Base-by-base conservation (phyloP, 2,888 invertebrate genomes). In the Boloria euphrosyne region DNA sequence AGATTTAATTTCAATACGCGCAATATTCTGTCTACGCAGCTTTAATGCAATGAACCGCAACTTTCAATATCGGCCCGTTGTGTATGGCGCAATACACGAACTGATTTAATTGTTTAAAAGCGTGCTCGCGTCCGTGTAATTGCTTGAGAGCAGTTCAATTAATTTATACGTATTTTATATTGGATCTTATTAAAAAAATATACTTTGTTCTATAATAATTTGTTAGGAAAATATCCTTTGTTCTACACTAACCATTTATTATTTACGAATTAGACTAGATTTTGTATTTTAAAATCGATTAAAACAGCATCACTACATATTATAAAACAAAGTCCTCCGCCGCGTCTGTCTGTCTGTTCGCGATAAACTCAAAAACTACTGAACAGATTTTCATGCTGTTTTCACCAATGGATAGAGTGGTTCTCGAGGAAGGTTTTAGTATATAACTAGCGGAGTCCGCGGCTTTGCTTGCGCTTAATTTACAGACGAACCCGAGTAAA, bases 41-140 rank as follows among this genome's bases (percentile, higher is more conserved):
- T 58, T 68, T 62, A 47, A 62, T 18, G 65, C 65, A 47, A 2
- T 58, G 62, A 60, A 65, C 65, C 69, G 54, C 66, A 65, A 54
- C 31, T 51, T 62, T 50, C 63, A 60, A 66, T 57, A 62, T 51
- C 54, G 62, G 57, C 52, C 47, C 49, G 27, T 49, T 13, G 49
- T 59, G 31, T 46, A 62, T 52, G 18, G 53, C 44, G 38, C 18
- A 44, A 44, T 60, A 18, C 59, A 54, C 68, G 70, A 73, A 62
- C 67, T 64, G 46, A 59, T 71, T 69, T 81, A 84, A 86, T 85
- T 85, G 83, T 80, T 85, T 84, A 77, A 85, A 84, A 85, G 85
- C 82, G 69, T 59, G 59, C 67, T 70, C 64, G 31, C 63, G 57
- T 54, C 59, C 53, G 53, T 51, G 64, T 69, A 66, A 66, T 65